Evolutionary conservation across 2,113 vertebrate genomes (phyloP).

Genomic region (Pangasianodon gigas): DNA sequence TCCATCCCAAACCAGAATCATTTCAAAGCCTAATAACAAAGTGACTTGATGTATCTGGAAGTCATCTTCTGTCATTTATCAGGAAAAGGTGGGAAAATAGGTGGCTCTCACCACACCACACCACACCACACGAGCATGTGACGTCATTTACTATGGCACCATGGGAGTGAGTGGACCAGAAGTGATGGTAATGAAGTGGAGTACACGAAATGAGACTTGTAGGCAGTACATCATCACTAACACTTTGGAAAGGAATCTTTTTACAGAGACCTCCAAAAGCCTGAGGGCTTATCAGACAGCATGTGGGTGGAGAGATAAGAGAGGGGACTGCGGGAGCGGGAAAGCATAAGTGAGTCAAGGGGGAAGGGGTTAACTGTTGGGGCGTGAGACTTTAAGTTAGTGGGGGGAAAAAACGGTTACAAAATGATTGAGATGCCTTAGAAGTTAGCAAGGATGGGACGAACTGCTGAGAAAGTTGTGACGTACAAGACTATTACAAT

Average conservation of each 20-base stretch:
- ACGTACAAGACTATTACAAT: not conserved
- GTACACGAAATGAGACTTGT: not conserved
- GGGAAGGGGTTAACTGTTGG: conserved; percentile 59
- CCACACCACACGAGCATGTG: conserved; percentile 16
- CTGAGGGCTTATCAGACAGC: conserved; percentile 61
- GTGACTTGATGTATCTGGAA: conserved; percentile 64
- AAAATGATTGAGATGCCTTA: conserved; percentile 18
- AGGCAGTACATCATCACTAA: conserved; percentile 6
- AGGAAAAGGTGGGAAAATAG: conserved; percentile 1
- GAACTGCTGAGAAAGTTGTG: not conserved
- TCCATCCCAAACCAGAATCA: conserved; percentile 55
- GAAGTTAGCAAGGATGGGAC: not conserved
- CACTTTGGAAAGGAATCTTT: conserved; percentile 56
- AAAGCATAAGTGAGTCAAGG: conserved; percentile 37
- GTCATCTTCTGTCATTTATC: not conserved
- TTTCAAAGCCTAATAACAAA: conserved; percentile 50
- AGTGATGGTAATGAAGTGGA: not conserved
- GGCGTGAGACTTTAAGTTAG: conserved; percentile 55
- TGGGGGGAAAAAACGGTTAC: not conserved
- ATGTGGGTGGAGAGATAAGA: conserved; percentile 33
- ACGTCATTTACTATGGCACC: not conserved
- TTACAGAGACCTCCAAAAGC: conserved; percentile 52
- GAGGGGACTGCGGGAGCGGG: conserved; percentile 15
- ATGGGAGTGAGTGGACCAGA: not conserved
- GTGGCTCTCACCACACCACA: not conserved